These are phyloP conservation scores for Lycocorax pyrrhopterus DNA, from an alignment of 2,113 vertebrate species.

Conservation along the genomic window DNA sequence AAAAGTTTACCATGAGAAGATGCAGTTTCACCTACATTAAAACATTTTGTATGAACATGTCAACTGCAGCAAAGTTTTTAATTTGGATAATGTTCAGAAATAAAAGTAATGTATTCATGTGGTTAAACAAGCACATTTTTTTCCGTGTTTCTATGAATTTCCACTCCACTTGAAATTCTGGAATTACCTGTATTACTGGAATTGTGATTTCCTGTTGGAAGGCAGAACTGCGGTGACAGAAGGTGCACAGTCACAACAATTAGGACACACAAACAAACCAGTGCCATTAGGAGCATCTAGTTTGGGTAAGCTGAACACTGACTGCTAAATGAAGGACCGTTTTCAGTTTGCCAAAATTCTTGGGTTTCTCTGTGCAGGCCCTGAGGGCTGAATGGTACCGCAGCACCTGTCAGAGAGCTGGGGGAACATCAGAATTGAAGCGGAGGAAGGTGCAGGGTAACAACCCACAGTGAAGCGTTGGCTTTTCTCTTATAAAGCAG, in stretches of 20 bases:
- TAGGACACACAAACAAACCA: neutral
- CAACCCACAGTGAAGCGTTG: neutral
- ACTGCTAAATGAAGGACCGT: neutral
- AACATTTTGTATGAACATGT: neutral
- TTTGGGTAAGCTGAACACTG: neutral
- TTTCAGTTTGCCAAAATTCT: neutral
- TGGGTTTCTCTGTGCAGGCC: neutral
- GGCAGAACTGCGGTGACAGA: neutral
- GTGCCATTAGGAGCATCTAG: neutral
- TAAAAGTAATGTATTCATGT: neutral
- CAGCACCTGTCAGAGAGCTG: neutral
- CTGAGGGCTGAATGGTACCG: fast-evolving
- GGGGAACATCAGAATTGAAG: neutral
- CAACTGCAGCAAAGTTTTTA: neutral
- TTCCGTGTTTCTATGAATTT: neutral
- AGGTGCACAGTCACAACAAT: neutral
- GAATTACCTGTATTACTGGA: neutral
- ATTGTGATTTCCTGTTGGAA: neutral
- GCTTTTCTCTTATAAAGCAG: neutral
- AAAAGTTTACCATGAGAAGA: neutral
- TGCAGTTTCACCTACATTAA: neutral
- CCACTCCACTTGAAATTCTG: neutral
- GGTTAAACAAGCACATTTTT: neutral
- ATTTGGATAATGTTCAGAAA: neutral
- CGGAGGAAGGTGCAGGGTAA: neutral